Conservation (phyloP, 2,797 vertebrate species). For the Poecilia picta region DNA sequence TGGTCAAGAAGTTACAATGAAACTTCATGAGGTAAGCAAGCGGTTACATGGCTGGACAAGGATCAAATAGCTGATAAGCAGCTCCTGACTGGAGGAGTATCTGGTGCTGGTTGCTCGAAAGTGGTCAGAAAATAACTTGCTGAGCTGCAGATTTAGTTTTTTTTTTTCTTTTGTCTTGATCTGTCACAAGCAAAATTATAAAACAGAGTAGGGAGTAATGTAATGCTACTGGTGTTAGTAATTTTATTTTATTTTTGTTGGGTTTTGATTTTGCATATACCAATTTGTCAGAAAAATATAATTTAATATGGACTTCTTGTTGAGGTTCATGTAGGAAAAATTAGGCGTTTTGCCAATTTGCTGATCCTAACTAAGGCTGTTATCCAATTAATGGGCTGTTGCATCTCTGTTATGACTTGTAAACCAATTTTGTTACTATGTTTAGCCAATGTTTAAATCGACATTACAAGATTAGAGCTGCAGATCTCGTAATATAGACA, state of each 20-base stretch:
- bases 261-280: neutral
- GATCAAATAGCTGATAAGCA: conserved; percentile 43
- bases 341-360: neutral
- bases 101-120: conserved; percentile 20
- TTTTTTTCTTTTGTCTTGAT: neutral
- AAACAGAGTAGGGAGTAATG: neutral
- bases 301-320: neutral
- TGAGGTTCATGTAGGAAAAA: neutral
- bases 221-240: neutral
- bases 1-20: conserved; percentile 56
- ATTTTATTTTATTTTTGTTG: neutral
- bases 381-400: neutral
- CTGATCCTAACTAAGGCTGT: neutral
- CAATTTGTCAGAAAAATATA: neutral
- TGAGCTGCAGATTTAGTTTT: conserved; percentile 8
- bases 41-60: conserved; percentile 64
- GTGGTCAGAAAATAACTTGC: conserved; percentile 12
- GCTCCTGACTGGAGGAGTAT: conserved; percentile 11
- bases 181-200: neutral
- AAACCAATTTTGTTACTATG: conserved; percentile 1
- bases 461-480: neutral
- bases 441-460: neutral
- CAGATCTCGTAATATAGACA: too few species aligned
- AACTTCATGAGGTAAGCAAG: conserved; percentile 60
- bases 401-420: neutral